Evolutionary conservation across 1,140 invertebrate genomes (phyloP).

Genomic region (Drosophila kepulauana): DNA sequence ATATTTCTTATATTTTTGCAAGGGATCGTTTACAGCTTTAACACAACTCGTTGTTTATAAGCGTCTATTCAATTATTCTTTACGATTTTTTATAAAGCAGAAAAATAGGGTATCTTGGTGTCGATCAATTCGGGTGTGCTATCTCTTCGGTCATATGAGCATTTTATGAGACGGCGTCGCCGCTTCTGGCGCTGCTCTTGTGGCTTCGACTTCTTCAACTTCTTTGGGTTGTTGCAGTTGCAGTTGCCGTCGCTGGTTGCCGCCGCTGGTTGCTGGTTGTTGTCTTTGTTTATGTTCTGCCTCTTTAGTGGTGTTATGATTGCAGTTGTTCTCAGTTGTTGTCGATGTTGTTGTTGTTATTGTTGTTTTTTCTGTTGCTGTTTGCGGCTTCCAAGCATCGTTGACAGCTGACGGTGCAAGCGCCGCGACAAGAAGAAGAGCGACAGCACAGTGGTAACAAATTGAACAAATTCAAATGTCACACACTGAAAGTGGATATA

Average conservation of each 20-base stretch:
- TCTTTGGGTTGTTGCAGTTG: slow-evolving; percentile 16
- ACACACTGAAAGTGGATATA: too few species aligned
- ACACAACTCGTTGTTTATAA: too few species aligned
- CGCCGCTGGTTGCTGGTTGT: slow-evolving; percentile 23
- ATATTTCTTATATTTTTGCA: too few species aligned
- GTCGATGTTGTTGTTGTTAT: slow-evolving; percentile 39
- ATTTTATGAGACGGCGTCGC: slow-evolving; percentile 40
- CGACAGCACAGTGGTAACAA: slow-evolving; percentile 42
- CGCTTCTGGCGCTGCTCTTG: neutral
- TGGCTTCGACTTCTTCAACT: slow-evolving; percentile 8
- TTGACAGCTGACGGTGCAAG: slow-evolving; percentile 72
- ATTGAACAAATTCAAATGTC: neutral
- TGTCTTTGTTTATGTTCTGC: slow-evolving; percentile 75
- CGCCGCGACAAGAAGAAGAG: slow-evolving; percentile 39
- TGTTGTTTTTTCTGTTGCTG: slow-evolving; percentile 42
- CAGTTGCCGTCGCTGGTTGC: neutral
- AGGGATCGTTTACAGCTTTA: too few species aligned
- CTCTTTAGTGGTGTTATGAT: slow-evolving; percentile 80
- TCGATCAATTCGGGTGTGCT: neutral
- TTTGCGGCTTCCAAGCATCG: slow-evolving; percentile 56
- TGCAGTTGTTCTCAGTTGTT: slow-evolving; percentile 57
- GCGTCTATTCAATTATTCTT: too few species aligned
- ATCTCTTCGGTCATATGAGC: slow-evolving; percentile 11
- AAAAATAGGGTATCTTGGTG: neutral
- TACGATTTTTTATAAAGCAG: neutral